Base-by-base conservation (phyloP, 2,113 vertebrate genomes). In the Probosciger aterrimus region DNA sequence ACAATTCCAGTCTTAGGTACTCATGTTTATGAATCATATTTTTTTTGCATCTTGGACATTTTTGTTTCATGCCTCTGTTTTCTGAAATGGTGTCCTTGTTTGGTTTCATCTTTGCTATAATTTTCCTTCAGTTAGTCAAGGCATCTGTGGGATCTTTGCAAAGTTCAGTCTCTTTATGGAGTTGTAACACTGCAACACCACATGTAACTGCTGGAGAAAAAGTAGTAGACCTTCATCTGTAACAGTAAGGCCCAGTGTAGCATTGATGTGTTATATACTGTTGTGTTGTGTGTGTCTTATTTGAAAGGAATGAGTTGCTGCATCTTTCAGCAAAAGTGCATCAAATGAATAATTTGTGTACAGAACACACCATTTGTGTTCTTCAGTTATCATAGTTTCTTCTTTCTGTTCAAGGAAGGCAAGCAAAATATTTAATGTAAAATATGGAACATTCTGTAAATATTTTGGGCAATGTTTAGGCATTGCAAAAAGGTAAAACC, bases 221-320 rank as follows among this genome's bases (percentile, higher is more conserved):
- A 30, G 47, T 37, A 23, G 17, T 20, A 39, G 12, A 31, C 12
- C n/a, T 52, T 68, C 6, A 24, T 22, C 6, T 52, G 2, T 41
- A 41, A 15, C 17, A 57, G 33, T 44, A 37, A 68, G 55, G 39
- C 14, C 17, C 27, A 8, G 1, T 70, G 3, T 55, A 4, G 0
- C 5, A 0, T 23, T 23, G 57, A 15, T 59, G 22, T 35, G 14
- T n/a, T 59, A 35, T 24, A 35, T 59, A 35, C 33, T 35, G 33
- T 59, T 59, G 57, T 1, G 4, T 23, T 14, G 55, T 25, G 3
- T 50, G 4, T 3, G 1, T n/a, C 7, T 68, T 68, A 22, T 9
- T 78, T 64, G 33, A 39, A 71, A 80, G 7, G 7, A 35, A 20
- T 44, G 35, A 69, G 9, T 70, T 74, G 69, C 6, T 60, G 4